Evolutionary conservation across 1,140 invertebrate genomes (phyloP).

Genomic region (Calycopis cecrops): DNA sequence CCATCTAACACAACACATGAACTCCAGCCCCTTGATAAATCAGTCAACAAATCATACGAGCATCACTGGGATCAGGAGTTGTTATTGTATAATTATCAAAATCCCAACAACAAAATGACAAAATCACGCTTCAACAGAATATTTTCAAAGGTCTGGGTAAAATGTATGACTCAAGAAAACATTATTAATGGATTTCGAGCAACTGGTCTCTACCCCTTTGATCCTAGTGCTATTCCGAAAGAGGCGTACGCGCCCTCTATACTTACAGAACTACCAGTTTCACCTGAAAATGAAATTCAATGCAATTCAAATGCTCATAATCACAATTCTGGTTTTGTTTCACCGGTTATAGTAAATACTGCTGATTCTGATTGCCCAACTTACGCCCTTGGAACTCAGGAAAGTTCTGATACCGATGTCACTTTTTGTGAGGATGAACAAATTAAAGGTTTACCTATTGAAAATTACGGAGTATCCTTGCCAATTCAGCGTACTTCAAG

Average conservation of each 20-base stretch:
- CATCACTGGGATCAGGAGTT: conserved; percentile 46
- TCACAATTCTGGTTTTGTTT: too few species aligned
- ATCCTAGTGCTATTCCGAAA: conserved; percentile 23
- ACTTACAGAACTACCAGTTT: conserved; percentile 5
- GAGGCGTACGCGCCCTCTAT: conserved; percentile 25
- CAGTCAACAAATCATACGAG: conserved; percentile 45
- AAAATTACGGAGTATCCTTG: too few species aligned
- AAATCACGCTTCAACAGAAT: conserved; percentile 31
- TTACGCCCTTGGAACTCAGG: conserved; percentile 4
- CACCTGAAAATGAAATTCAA: not conserved
- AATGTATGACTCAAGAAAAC: conserved; percentile 30
- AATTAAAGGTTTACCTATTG: too few species aligned
- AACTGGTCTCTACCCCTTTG: conserved; percentile 24
- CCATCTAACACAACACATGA: too few species aligned
- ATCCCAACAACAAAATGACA: conserved; percentile 27
- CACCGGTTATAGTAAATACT: too few species aligned
- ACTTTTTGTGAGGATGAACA: too few species aligned
- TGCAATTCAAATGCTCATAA: too few species aligned
- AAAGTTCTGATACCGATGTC: too few species aligned
- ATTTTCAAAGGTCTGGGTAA: conserved; percentile 26
- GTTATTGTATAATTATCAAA: conserved; percentile 22
- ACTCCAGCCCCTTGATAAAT: conserved; percentile 54
- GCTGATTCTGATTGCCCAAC: too few species aligned
- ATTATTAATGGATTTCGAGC: conserved; percentile 32
- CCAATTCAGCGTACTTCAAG: too few species aligned